Base-by-base conservation (phyloP, 2,797 vertebrate genomes). In the Acipenser ruthenus region DNA sequence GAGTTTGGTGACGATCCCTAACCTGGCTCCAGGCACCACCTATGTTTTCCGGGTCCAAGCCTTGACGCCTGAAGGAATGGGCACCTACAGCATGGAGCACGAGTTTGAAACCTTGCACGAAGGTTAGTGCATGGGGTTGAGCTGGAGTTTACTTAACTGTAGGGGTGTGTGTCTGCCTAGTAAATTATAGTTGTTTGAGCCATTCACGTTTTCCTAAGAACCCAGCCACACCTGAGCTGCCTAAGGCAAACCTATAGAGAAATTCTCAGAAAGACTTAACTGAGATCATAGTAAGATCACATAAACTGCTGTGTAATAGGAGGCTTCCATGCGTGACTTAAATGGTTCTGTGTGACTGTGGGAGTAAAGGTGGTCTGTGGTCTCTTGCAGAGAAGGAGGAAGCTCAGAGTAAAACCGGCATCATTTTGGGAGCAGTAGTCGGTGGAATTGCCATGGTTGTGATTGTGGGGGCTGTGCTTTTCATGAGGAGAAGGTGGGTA, bases 41-140 rank as follows among this genome's bases (percentile, higher is more conserved):
- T 99, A 99, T 58, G 72, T 95, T 79, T 93, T 98, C 74, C 90
- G 90, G 9, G 91, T 99, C 65, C 94, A 97, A 84, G 93, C 91
- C 0, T 78, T 95, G 76, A 91, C 89, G 0, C 80, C 87, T 0
- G 94, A 95, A 0, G 93, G 93, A 50, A 82, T 91, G 0, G 93
- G 92, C 0, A 87, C 91, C 53, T 91, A 88, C 84, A 96, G 93
- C 75, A 68, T 80, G 68, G 91, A 94, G 74, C 89, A 96, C 0
- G 93, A 96, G 74, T 98, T 95, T 10, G 87, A 89, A 69, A 99
- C 96, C 0, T 82, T 88, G 12, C 77, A 89, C 0, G 80, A 91
- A 75, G 90, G 81, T 87, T 81, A 77, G 72, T 60, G 9, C 10
- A 70, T 59, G 8, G 68, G 65, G 50, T 13, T n/a, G 56, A 9